Base-by-base conservation (phyloP, 2,888 invertebrate genomes). In the Hydroisotoma schaefferi region DNA sequence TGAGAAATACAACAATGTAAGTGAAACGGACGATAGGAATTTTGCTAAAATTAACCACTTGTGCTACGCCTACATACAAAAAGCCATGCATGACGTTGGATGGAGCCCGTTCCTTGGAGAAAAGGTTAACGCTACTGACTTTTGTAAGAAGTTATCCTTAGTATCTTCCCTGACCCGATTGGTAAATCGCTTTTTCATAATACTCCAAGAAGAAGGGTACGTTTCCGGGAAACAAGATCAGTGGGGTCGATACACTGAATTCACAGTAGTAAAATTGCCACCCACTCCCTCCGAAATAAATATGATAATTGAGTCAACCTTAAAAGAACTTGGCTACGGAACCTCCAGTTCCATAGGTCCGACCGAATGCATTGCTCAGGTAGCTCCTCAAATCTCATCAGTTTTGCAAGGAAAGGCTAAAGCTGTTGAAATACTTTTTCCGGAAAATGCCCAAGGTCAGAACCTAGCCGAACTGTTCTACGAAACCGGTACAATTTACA, bases 341-440 rank as follows among this genome's bases (percentile, higher is more conserved):
- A 40, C 40, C 3, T 20, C 40, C 15, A n/a, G n/a, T n/a, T 20
- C 15, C 15, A 20, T 40, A 15, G 15, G 5, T 15, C n/a, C 8
- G 8, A 15, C 40, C n/a, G 20, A 15, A 15, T 15, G 20, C n/a
- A 40, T 40, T 40, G 40, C 20, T 4, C 5, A 18, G 8, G 5
- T 40, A 4, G 15, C n/a, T 26, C 53, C 53, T 5, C 27, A 53
- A 46, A 47, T 58, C n/a, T 26, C 43, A 22, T 46, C 44, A 4
- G 47, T 58, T 37, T 20, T 49, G 3, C 18, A 33, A 6, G 56
- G 57, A 44, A 40, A 51, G 2, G 20, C 44, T 12, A 43, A n/a
- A 20, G 54, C 61, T 1, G 26, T 61, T 2, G 27, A 47, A 12
- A 49, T 61, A n/a, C 43, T 57, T 3, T 54, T 58, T n/a, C 51